Base-by-base conservation (phyloP, 1,140 invertebrate genomes). In the Vanessa atalanta region DNA sequence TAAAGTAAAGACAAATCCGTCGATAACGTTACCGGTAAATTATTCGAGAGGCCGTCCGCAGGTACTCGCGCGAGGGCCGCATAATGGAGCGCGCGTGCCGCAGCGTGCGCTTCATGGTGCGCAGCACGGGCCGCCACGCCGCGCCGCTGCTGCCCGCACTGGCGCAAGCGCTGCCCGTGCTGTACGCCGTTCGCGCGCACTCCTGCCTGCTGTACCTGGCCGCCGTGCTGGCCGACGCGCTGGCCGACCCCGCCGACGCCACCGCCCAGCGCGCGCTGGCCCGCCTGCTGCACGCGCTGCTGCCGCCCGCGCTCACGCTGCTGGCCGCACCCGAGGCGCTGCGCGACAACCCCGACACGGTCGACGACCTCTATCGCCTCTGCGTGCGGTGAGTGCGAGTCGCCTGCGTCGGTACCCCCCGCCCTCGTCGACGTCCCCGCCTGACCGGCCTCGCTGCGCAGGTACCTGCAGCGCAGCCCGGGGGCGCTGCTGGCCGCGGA, bases 161-260 rank as follows among this genome's bases (percentile, higher is more conserved):
- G 68, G 79, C 75, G 13, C 57, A 7, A 2, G 72, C 98, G 95
- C 97, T 99, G 86, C 96, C 98, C 0, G 88, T 93, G 55, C 93
- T 99, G n/a, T 99, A 99, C 91, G 91, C 94, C 20, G 78, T 93
- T 20, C 95, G 97, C 14, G 95, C 97, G 78, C 98, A 99, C 92
- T 98, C 98, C 66, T 99, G 98, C 92, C 97, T 99, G 87, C 94
- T 99, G 4, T 99, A 99, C 88, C 94, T 99, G 65, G 97, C 97
- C 9, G 98, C 97, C 78, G 98, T 99, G 83, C 93, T 99, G 57
- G 98, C 99, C 13, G 98, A 99, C 93, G 98, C 99, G 93, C 99
- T 98, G 88, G 97, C 96, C 3, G 86, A 63, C n/a, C 64, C 65
- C 43, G n/a, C 31, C 84, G 65, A 95, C 96, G 81, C 86, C 93